Evolutionary conservation across 1,140 invertebrate species (phyloP), one percentile per base, ranked within the genome.

Genomic region (Drosophila athabasca): DNA sequence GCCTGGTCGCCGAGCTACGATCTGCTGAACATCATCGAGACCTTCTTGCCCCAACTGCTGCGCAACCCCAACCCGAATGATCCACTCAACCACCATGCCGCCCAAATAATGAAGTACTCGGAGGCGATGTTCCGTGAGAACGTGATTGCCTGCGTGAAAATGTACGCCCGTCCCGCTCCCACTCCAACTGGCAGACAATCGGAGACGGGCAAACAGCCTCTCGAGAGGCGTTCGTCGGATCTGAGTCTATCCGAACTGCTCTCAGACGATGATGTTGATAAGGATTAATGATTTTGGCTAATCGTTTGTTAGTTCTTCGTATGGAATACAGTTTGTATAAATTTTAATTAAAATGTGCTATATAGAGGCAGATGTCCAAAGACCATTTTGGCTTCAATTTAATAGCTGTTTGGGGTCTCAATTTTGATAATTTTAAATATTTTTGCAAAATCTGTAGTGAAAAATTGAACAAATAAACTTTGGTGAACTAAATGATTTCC

Each of bases 41-140:
- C 98, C 80, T 99, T 99, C 93, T 94, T 99, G 92, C 99, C 99
- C 64, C 99, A 99, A 93, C 93, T 99, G 88, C 93, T 99, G 90
- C 99, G 98, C 76, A 99, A 97, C 93, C 99, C 99, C 13, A 99
- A 99, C 94, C 98, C 99, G 46, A 98, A 98, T 79, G 99, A 92
- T 71, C 99, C 99, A 7, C 93, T 99, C 43, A 99, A 99, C 93
- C 98, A 99, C 50, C 98, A 99, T 92, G 99, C 99, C 69, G 99
- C 99, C 50, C 97, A 98, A 43, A 97, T 99, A 95, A 99, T 99
- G 93, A 95, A 99, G 77, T 98, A 99, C 92, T 99, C 99, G 93
- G 99, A 98, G 50, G 98, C 99, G 92, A 98, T 99, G 91, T 99
- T 99, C 93, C 99, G 98, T 93, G 97, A 98, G 92, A 99, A 99